Percentiles rank a stretch among this genome's conserved stretches.
These are phyloP conservation scores for Chamaetylas fuelleborni DNA, from an alignment of 2,113 vertebrate genomes.

Conservation along the genomic window DNA sequence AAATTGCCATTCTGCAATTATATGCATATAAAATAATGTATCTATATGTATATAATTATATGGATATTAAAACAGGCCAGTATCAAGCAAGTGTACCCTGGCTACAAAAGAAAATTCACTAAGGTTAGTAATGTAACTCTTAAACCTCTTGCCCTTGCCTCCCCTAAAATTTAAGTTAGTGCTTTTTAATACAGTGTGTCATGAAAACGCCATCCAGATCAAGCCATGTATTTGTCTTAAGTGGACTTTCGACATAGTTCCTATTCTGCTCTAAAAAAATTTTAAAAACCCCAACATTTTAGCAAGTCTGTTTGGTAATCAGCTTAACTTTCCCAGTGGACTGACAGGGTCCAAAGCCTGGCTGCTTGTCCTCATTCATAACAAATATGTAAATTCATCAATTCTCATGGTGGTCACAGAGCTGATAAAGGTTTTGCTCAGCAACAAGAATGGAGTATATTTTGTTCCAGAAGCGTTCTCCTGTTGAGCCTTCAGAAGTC, in stretches of 20 bases:
- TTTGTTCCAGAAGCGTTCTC: not conserved
- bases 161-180: not conserved
- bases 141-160: not conserved
- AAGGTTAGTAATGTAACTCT: not conserved
- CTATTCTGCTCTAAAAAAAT: not conserved
- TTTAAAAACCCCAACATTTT: not conserved
- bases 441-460: not conserved
- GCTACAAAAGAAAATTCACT: not conserved
- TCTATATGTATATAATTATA: not conserved
- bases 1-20: not conserved
- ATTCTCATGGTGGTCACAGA: not conserved
- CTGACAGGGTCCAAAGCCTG: not conserved
- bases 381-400: not conserved
- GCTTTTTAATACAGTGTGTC: not conserved
- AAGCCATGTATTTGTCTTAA: not conserved
- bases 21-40: not conserved
- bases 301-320: not conserved
- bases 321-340: not conserved
- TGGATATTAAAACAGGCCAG: not conserved
- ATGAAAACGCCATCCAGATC: not conserved
- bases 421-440: not conserved
- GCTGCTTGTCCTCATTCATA: not conserved
- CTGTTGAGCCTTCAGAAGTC: not conserved
- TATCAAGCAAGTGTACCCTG: not conserved
- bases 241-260: not conserved